Conservation (phyloP, 1,140 invertebrate genomes). For the Caligus rogercresseyi region DNA sequence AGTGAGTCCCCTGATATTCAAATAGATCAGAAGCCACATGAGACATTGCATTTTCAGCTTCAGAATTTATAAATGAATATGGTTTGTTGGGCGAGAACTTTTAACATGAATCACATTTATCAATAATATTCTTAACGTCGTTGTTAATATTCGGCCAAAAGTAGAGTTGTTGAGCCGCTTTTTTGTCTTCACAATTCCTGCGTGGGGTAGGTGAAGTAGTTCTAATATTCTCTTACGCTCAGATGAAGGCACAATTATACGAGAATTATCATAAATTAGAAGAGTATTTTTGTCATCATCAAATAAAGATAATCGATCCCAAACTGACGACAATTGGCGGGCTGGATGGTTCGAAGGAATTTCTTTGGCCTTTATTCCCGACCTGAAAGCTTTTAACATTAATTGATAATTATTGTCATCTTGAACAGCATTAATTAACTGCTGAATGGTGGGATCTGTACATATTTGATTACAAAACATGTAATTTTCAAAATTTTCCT, state of each 20-base stretch:
- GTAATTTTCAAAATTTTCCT: neutral
- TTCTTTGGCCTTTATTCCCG: neutral
- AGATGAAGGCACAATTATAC: neutral
- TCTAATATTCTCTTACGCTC: neutral
- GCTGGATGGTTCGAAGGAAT: neutral
- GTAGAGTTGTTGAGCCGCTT: neutral
- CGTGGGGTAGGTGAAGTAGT: neutral
- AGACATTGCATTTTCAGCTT: neutral
- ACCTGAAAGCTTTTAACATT: neutral
- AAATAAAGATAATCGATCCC: neutral
- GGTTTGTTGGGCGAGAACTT: neutral
- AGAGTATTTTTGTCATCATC: neutral
- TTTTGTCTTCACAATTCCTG: neutral
- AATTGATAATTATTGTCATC: neutral
- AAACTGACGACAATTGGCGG: neutral
- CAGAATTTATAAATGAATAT: neutral
- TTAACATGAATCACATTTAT: neutral
- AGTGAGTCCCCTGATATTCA: neutral
- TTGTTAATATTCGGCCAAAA: slow-evolving; percentile 6
- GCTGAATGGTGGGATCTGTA: neutral
- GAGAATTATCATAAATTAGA: neutral
- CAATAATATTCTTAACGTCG: neutral
- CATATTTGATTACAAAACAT: neutral
- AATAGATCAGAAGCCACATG: neutral
- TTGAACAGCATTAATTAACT: neutral